Evolutionary conservation across 2,113 vertebrate genomes (phyloP).

Genomic region (Trogon surrucura): DNA sequence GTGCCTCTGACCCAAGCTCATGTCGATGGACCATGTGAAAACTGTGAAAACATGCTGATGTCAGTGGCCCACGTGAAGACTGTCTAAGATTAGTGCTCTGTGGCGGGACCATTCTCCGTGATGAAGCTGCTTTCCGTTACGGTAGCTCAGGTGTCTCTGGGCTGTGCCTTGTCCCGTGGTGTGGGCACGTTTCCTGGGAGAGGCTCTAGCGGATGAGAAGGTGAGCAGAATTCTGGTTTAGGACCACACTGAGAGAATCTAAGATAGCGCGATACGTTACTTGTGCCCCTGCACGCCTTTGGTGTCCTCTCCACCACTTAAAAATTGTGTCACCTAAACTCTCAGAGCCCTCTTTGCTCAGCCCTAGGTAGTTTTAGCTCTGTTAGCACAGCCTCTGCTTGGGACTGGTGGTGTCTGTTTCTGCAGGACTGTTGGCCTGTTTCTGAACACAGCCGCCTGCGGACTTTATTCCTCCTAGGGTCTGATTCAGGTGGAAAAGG

Average conservation of each 20-base stretch:
- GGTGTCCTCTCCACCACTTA: neutral
- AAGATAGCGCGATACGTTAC: fast-evolving
- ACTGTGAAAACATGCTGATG: fast-evolving
- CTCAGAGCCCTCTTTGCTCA: neutral
- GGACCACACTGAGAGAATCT: neutral
- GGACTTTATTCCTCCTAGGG: neutral
- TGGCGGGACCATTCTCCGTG: fast-evolving
- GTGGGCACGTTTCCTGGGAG: fast-evolving
- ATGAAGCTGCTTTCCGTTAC: neutral
- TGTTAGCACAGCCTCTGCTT: neutral
- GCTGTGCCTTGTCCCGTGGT: neutral
- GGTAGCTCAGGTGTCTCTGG: neutral
- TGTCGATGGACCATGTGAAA: no score
- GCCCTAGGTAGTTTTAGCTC: neutral
- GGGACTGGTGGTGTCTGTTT: neutral
- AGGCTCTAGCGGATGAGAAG: neutral
- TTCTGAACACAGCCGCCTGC: neutral
- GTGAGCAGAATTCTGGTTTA: neutral
- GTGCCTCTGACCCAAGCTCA: fast-evolving
- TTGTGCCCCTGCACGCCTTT: fast-evolving
- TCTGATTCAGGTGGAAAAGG: neutral
- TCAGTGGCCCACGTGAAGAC: fast-evolving
- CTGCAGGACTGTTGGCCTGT: neutral
- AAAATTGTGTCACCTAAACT: neutral
- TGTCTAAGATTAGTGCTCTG: fast-evolving